phyloP scores from a whole-genome alignment of 2,797 vertebrate species.

The Ambastaia sidthimunki region DNA sequence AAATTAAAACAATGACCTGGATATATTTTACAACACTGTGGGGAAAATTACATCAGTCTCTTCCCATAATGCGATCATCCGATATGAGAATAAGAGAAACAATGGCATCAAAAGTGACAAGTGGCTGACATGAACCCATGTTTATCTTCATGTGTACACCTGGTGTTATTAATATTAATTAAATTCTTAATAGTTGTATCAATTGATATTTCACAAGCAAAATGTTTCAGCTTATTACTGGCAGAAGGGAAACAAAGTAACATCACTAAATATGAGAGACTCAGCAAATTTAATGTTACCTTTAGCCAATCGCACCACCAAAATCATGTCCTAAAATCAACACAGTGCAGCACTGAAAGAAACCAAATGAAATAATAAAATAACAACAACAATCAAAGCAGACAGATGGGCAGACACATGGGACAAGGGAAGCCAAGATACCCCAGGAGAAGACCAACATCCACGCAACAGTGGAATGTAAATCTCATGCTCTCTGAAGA shows the following conservation, averaged over 20 bases:
- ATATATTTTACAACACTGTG: no score
- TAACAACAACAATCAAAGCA: conserved; percentile 6
- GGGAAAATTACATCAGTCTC: no score
- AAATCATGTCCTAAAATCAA: neutral
- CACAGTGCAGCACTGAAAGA: neutral
- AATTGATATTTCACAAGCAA: no score
- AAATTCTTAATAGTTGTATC: no score
- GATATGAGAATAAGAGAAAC: no score
- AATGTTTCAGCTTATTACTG: no score
- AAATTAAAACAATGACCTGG: no score
- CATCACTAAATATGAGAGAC: neutral
- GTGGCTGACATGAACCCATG: neutral
- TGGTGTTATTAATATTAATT: no score
- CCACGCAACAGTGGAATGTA: conserved; percentile 25
- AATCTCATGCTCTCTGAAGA: conserved; percentile 11
- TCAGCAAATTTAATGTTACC: neutral
- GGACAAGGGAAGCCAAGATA: neutral
- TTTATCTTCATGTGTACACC: no score
- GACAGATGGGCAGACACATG: neutral
- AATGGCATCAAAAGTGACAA: neutral
- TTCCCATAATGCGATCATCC: no score
- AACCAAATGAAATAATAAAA: neutral
- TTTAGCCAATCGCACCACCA: neutral
- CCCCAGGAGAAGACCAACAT: conserved; percentile 11
- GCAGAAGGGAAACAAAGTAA: neutral